Conservation (phyloP, 2,888 invertebrate genomes). For the Heliconius ismenius region DNA sequence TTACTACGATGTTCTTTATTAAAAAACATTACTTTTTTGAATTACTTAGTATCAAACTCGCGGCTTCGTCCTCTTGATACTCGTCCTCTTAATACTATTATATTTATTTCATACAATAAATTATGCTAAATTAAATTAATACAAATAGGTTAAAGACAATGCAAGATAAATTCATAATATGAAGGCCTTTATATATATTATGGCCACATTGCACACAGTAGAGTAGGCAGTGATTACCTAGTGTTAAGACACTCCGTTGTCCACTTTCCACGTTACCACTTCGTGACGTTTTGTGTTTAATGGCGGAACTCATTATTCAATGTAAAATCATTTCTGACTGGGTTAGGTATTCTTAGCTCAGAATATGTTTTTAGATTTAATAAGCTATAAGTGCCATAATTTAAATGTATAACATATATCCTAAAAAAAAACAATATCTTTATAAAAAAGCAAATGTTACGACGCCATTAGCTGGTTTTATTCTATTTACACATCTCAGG, state of each 20-base stretch:
- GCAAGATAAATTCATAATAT: no score
- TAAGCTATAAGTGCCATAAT: not conserved
- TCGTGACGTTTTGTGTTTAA: no score
- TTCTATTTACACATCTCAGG: constrained; percentile 71
- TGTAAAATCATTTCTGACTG: no score
- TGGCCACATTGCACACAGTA: no score
- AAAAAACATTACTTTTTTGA: not conserved
- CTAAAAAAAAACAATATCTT: constrained; percentile 28
- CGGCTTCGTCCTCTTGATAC: not conserved
- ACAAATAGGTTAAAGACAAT: no score
- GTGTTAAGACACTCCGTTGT: no score
- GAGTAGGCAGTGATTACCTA: no score
- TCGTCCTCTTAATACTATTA: not conserved
- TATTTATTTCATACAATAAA: not conserved
- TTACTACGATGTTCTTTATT: not conserved
- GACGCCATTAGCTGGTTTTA: constrained; percentile 66
- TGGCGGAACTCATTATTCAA: no score
- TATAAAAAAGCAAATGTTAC: constrained; percentile 65
- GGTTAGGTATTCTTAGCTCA: not conserved
- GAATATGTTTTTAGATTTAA: no score
- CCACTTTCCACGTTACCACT: no score
- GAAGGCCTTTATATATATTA: no score
- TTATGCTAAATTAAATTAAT: no score
- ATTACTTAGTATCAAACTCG: not conserved
- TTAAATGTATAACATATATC: constrained; percentile 4